These are phyloP conservation scores for Aproaerema taeniolella DNA, from an alignment of 2,888 invertebrate species.

Conservation along the genomic window DNA sequence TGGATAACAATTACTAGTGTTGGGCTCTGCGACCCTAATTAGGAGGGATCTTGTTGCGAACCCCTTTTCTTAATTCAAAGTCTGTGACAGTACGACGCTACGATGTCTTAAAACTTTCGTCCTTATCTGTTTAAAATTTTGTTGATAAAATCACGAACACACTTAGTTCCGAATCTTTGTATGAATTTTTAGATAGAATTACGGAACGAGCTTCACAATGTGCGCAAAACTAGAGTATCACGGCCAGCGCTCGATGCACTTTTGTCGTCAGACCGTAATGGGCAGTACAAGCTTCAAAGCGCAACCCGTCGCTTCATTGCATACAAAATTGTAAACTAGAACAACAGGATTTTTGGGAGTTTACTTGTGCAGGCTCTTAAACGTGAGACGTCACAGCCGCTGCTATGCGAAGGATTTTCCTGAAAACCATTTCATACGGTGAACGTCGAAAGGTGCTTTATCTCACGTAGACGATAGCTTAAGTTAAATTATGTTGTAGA, in stretches of 20 bases:
- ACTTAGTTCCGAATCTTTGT: too few species aligned
- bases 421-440: too few species aligned
- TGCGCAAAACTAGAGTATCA: too few species aligned
- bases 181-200: too few species aligned
- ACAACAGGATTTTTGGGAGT: slow-evolving; percentile 2
- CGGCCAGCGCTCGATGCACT: too few species aligned
- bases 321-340: slow-evolving; percentile 1
- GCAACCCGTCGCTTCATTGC: neutral
- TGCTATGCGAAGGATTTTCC: neutral
- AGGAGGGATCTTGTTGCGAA: slow-evolving; percentile 2
- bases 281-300: slow-evolving; percentile 13
- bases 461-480: too few species aligned
- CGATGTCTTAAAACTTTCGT: neutral
- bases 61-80: slow-evolving; percentile 1
- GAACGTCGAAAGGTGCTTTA: too few species aligned
- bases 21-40: slow-evolving; percentile 6
- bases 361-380: neutral
- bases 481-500: too few species aligned
- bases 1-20: slow-evolving; percentile 12
- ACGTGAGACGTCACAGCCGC: neutral
- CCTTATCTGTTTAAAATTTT: too few species aligned
- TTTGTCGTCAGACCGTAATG: slow-evolving; percentile 29
- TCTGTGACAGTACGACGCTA: neutral
- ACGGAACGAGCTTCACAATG: too few species aligned
- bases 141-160: too few species aligned